Evolutionary conservation across 2,113 vertebrate species (phyloP), one percentile per base, ranked within the genome.

Genomic region (Amazona guildingii): DNA sequence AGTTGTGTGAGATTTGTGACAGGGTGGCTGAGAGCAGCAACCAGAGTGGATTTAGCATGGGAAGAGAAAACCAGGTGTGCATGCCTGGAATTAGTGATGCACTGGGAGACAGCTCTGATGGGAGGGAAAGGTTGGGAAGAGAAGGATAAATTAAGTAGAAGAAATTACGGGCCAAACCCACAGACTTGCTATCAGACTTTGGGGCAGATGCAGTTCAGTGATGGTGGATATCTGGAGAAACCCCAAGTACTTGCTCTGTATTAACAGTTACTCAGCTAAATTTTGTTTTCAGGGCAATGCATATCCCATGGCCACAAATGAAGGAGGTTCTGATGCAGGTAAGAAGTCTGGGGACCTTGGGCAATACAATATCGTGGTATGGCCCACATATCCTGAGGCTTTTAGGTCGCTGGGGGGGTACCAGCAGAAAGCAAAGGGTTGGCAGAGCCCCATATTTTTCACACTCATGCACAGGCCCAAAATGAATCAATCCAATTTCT

Each of bases 1-100:
- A 12, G 25, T 20, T 23, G 2, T 5, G 6, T 41, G 83, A 70
- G 51, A 1, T 11, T 55, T 14, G 54, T 43, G 57, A 4, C 7
- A 24, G 29, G 16, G 24, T 11, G 77, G 41, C 63, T 11, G 51
- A 35, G 63, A 55, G 35, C 31, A 43, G 80, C 39, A 78, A 72
- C 11, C 1, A 0, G 15, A 51, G 19, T 1, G 6, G 21, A 1
- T 52, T 69, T 7, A 39, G 11, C 10, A 9, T 3, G 41, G 52
- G 11, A 48, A 49, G 46, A 59, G 73, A 48, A 63, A 75, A 74
- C 57, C 23, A 33, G 7, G 51, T 0, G 0, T 41, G 19, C 1
- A 1, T 13, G 23, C 12, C 54, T 74, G 68, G 48, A 59, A 13
- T 35, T 7, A 7, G 70, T 5, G 33, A 44, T 33, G 52, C 1